phyloP scores from a whole-genome alignment of 2,797 vertebrate genomes.

The Thripadectes ignobilis region DNA sequence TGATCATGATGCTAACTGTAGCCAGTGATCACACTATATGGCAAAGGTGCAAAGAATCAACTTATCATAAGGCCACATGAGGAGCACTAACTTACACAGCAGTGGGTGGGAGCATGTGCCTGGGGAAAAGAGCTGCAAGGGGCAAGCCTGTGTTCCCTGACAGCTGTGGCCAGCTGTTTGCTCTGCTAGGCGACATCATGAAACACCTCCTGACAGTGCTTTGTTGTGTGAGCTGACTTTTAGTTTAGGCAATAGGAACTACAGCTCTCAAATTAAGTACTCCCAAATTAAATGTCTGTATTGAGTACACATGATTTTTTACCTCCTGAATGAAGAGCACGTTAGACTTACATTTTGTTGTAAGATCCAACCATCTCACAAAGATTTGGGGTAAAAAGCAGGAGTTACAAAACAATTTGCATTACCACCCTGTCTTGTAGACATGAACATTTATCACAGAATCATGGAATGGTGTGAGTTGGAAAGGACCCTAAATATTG shows the following conservation, averaged over 20 bases:
- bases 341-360: not conserved
- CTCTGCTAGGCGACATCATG: not conserved
- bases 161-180: not conserved
- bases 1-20: not conserved
- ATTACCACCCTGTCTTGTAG: not conserved
- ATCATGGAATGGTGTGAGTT: not conserved
- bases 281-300: not conserved
- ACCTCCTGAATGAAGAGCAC: not conserved
- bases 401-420: not conserved
- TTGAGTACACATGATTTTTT: not conserved
- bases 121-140: not conserved
- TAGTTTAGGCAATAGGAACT: not conserved
- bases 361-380: not conserved
- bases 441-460: not conserved
- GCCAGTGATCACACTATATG: not conserved
- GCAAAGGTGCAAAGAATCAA: not conserved
- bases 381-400: not conserved
- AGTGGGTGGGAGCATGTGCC: not conserved
- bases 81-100: fast-evolving
- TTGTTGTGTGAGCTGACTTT: not conserved
- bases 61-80: not conserved
- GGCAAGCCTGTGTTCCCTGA: not conserved
- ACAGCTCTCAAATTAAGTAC: not conserved
- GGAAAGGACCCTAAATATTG: not conserved
- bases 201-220: not conserved